Evolutionary conservation across 2,888 invertebrate genomes (phyloP).

Genomic region (Anaspis maculata): DNA sequence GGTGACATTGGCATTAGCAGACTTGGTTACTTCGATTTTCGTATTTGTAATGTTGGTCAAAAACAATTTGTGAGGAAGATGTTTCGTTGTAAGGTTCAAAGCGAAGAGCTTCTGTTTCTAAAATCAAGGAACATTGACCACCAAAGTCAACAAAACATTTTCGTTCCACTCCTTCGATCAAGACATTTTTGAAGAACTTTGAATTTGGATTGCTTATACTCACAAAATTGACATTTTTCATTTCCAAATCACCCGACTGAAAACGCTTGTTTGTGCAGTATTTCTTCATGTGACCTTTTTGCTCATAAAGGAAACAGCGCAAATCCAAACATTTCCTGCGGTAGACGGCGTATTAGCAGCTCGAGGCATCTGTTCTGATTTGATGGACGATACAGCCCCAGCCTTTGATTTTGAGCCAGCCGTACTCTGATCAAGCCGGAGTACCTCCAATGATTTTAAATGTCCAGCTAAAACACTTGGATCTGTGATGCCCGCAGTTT

Average conservation of each 20-base stretch:
- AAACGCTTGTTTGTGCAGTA: background rate
- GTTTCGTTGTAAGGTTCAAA: no score
- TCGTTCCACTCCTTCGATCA: background rate
- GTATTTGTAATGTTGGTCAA: background rate
- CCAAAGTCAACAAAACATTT: slow-evolving; percentile 1
- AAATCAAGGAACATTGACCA: background rate
- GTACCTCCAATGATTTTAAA: slow-evolving; percentile 3
- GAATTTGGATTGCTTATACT: background rate
- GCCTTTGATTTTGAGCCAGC: no score
- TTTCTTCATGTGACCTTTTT: background rate
- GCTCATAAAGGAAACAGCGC: background rate
- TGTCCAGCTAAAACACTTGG: slow-evolving; percentile 8
- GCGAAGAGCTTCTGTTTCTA: background rate
- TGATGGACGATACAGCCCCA: no score
- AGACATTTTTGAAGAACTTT: slow-evolving; percentile 2
- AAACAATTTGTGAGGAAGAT: no score
- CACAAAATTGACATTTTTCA: slow-evolving; percentile 1
- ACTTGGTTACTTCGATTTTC: background rate
- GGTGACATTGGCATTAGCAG: background rate
- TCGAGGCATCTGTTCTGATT: no score
- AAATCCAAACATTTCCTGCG: background rate
- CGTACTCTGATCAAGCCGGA: no score
- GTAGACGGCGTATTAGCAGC: background rate
- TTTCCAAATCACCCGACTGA: background rate
- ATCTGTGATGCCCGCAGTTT: slow-evolving; percentile 7